phyloP scores from a whole-genome alignment of 92 coral and sea anemone species.

The Meandrina meandrites region DNA sequence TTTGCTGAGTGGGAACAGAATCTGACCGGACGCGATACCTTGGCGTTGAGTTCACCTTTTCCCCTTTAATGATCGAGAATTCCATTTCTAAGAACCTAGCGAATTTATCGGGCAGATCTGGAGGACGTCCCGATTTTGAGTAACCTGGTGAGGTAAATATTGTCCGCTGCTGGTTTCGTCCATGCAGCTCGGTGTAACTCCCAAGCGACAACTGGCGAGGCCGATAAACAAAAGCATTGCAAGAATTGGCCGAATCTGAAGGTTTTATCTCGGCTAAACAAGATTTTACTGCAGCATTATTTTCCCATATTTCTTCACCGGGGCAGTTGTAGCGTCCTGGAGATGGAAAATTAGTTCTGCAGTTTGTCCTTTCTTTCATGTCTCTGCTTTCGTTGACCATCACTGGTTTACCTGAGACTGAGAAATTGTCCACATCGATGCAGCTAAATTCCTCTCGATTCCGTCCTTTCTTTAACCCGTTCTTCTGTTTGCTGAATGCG shows the following conservation, averaged over 20 bases:
- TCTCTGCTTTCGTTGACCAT: not conserved
- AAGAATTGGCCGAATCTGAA: not conserved
- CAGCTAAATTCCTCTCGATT: not conserved
- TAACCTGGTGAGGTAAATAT: not conserved
- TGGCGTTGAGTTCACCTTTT: not conserved
- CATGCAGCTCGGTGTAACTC: not conserved
- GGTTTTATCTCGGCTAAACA: not conserved
- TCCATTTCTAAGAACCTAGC: constrained; percentile 17
- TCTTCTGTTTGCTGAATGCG: not conserved
- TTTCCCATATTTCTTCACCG: not conserved
- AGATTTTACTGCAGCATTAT: not conserved
- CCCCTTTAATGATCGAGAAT: constrained; percentile 25
- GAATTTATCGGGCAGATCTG: not conserved
- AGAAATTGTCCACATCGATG: constrained; percentile 19
- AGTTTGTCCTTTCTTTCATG: not conserved
- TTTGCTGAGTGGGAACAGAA: not conserved
- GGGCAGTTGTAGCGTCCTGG: not conserved
- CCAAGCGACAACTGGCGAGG: constrained; percentile 1
- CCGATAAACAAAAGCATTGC: not conserved
- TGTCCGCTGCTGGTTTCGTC: not conserved
- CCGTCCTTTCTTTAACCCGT: not conserved
- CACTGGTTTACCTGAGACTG: not conserved
- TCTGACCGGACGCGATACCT: not conserved
- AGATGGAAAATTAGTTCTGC: not conserved
- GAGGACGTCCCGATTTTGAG: not conserved